A percentile compares a stretch with the other conserved stretches of the same genome.
Evolutionary conservation across 2,888 invertebrate species (phyloP).

Genomic region (Idaea dimidiata): DNA sequence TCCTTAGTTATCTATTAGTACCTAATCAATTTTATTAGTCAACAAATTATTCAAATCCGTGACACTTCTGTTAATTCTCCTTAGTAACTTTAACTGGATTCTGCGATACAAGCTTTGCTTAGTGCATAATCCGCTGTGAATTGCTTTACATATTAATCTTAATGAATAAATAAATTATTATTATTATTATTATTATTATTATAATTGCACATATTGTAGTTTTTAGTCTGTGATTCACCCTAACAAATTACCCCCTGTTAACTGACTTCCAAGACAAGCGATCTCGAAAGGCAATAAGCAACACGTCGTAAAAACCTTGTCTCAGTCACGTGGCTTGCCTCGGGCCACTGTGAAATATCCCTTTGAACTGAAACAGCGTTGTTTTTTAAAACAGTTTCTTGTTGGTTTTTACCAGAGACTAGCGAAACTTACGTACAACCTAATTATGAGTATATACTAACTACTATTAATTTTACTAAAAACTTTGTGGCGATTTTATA

Average conservation of each 20-base stretch:
- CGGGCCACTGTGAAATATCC: slow-evolving; percentile 29
- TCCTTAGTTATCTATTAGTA: too few species aligned
- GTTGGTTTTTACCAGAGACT: slow-evolving; percentile 1
- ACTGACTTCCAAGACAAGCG: not conserved
- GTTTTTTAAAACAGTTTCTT: slow-evolving; percentile 24
- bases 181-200: too few species aligned
- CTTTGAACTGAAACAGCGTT: slow-evolving; percentile 19
- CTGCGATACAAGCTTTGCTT: too few species aligned
- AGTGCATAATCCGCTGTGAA: too few species aligned
- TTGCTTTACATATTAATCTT: too few species aligned
- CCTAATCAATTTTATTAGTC: too few species aligned
- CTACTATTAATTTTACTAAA: too few species aligned
- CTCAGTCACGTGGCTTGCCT: slow-evolving; percentile 34
- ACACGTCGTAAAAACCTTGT: slow-evolving; percentile 49
- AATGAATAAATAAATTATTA: too few species aligned
- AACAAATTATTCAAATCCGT: too few species aligned
- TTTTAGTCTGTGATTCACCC: not conserved
- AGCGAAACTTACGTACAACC: not conserved
- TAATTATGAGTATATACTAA: not conserved
- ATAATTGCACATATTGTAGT: not conserved
- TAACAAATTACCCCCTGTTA: not conserved
- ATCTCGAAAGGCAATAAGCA: slow-evolving; percentile 53
- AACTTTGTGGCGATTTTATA: not conserved
- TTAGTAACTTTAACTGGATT: too few species aligned
- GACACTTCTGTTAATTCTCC: too few species aligned